Percentiles rank a stretch among this genome's conserved stretches.
Conservation (phyloP, 2,113 vertebrate genomes). For the Uria lomvia region DNA sequence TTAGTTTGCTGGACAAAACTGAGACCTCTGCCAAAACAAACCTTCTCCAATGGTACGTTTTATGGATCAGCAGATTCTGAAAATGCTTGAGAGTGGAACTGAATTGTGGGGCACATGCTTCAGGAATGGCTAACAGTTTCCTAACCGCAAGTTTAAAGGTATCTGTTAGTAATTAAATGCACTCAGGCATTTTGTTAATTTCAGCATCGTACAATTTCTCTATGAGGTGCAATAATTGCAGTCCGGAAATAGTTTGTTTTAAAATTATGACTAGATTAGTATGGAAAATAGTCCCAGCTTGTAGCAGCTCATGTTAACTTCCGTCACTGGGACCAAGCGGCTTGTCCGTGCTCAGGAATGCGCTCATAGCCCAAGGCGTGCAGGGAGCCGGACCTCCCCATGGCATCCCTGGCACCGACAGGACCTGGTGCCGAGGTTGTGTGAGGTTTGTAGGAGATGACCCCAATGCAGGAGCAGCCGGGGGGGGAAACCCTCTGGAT, state of each 20-base stretch:
- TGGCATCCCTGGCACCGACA: not conserved
- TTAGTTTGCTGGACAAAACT: slow-evolving; percentile 74
- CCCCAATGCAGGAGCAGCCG: not conserved
- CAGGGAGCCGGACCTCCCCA: not conserved
- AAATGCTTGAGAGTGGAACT: slow-evolving; percentile 48
- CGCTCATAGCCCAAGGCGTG: fast-evolving
- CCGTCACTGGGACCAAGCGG: not conserved
- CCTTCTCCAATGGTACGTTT: slow-evolving; percentile 61
- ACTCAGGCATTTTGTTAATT: slow-evolving; percentile 27
- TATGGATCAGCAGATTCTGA: slow-evolving; percentile 70
- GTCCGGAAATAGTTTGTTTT: slow-evolving; percentile 46
- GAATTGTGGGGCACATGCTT: slow-evolving; percentile 26
- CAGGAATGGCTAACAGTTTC: slow-evolving; percentile 45
- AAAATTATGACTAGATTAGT: slow-evolving; percentile 26
- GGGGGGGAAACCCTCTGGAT: not conserved
- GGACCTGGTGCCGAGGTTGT: fast-evolving
- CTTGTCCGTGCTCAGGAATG: not conserved
- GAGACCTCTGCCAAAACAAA: slow-evolving; percentile 78
- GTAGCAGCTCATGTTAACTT: not conserved
- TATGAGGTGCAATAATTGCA: slow-evolving; percentile 59
- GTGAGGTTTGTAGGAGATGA: not conserved
- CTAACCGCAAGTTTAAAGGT: slow-evolving; percentile 53
- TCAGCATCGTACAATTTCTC: slow-evolving; percentile 19
- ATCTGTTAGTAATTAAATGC: slow-evolving; percentile 74
- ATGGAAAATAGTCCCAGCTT: slow-evolving; percentile 1